phyloP scores from a whole-genome alignment of 1,140 invertebrate species.

The Drosophila pallidifrons region DNA sequence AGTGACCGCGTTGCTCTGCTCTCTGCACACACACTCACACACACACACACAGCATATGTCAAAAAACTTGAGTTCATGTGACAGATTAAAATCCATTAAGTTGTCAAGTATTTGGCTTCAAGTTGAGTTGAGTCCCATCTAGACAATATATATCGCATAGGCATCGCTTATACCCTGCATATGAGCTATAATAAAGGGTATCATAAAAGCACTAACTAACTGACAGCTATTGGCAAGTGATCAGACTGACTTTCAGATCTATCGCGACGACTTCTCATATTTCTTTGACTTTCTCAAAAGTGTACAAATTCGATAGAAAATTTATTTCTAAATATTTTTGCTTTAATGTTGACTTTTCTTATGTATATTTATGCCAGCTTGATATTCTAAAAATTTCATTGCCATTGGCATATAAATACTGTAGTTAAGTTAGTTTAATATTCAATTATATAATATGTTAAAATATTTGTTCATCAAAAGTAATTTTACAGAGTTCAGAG shows the following conservation, averaged over 20 bases:
- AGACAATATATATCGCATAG: constrained; percentile 10
- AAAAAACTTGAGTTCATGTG: constrained; percentile 78
- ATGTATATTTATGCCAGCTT: background rate
- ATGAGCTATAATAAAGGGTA: constrained; percentile 1
- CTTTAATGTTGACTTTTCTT: background rate
- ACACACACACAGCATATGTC: constrained; percentile 56
- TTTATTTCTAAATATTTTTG: background rate
- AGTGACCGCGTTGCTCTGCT: constrained; percentile 52
- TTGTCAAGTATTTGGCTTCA: constrained; percentile 57
- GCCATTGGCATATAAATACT: background rate
- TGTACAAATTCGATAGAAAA: background rate
- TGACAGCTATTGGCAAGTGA: background rate
- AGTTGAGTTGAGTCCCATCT: constrained; percentile 23
- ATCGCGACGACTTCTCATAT: background rate
- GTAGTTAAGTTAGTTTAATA: background rate
- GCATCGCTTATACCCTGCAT: constrained; percentile 5
- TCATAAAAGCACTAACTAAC: background rate
- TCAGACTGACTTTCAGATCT: constrained; percentile 4
- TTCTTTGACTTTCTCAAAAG: background rate
- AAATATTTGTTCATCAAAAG: too few relatives aligned
- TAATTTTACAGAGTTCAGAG: too few relatives aligned
- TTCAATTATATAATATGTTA: too few relatives aligned
- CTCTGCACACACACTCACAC: background rate
- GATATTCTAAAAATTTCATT: background rate
- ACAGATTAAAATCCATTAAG: constrained; percentile 84